Evolutionary conservation across 1,140 invertebrate genomes (phyloP).

Genomic region (Magallana ariakensis): DNA sequence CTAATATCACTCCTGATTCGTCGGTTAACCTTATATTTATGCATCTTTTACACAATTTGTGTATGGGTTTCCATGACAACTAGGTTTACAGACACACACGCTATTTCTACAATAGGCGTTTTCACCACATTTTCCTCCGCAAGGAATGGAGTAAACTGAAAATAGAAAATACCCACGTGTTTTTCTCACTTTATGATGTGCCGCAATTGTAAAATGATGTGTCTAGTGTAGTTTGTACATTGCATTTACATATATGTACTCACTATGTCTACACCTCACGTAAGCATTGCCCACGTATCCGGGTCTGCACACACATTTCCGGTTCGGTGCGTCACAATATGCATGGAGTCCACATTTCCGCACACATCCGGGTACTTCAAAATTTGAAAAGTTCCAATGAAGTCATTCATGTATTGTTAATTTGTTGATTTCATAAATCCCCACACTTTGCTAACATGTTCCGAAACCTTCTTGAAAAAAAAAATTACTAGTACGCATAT

Average conservation of each 20-base stretch:
- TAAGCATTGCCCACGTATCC: not conserved
- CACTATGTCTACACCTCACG: not conserved
- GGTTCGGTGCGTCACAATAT: not conserved
- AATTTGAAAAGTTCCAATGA: too few species aligned
- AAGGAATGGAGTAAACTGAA: not conserved
- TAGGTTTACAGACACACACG: constrained; percentile 15
- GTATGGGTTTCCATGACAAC: constrained; percentile 28
- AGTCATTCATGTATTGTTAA: too few species aligned
- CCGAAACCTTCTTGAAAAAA: too few species aligned
- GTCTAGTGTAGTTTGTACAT: too few species aligned
- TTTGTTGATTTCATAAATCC: too few species aligned
- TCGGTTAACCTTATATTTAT: too few species aligned
- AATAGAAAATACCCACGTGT: not conserved
- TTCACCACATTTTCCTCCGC: not conserved
- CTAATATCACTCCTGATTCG: too few species aligned
- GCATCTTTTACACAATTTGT: not conserved
- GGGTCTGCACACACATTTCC: not conserved
- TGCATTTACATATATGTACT: too few species aligned
- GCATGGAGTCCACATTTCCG: constrained; percentile 13
- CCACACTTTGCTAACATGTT: too few species aligned
- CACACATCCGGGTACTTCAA: not conserved
- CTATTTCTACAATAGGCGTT: constrained; percentile 5
- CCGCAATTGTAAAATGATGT: too few species aligned
- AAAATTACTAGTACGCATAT: not conserved
- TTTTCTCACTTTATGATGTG: too few species aligned